Base-by-base conservation (phyloP, 2,888 invertebrate genomes). In the Cosmorhoe ocellata region DNA sequence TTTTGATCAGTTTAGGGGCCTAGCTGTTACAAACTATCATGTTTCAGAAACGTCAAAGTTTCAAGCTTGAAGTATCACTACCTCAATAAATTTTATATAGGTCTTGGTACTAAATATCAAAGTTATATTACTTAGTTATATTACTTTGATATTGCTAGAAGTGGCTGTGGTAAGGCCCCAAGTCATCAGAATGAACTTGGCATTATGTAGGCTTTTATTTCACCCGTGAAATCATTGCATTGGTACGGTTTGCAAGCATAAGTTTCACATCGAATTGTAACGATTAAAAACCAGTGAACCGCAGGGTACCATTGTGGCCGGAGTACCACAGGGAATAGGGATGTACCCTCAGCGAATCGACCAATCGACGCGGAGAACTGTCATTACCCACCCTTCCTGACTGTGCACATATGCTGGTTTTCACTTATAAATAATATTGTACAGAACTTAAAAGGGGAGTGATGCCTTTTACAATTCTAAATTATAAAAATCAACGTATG, bases 371-470 rank as follows among this genome's bases (percentile, higher is more conserved):
- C 63, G 72, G 4, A 7, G 18, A 76, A 74, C 75, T 72, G 79
- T 81, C 79, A 38, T 38, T 27, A 81, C 67, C 67, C 81, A 81
- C 88, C 87, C 86, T 77, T 59, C 69, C 62, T 56, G 56, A 74
- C 73, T 66, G 59, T 62, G 70, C 69, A 86, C 89, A 88, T 89
- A 88, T 87, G 87, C 81, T 84, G 72, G 76, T 76, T 78, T 83
- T 87, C 84, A 83, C 78, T 67, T 79, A 75, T 80, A 84, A 88
- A 87, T 86, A 87, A 86, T 85, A 84, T 75, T 67, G 67, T 79
- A 73, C 24, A 76, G 70, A 68, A 71, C 58, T 64, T 69, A 57
- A 79, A 77, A 76, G 74, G 84, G 85, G 85, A 74, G 71, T 61
- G 58, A 58, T 30, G 38, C 18, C 13, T 24, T 22, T 34, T 39